These are phyloP conservation scores for Oncorhynchus masou DNA, from an alignment of 2,113 vertebrate genomes.

Conservation along the genomic window DNA sequence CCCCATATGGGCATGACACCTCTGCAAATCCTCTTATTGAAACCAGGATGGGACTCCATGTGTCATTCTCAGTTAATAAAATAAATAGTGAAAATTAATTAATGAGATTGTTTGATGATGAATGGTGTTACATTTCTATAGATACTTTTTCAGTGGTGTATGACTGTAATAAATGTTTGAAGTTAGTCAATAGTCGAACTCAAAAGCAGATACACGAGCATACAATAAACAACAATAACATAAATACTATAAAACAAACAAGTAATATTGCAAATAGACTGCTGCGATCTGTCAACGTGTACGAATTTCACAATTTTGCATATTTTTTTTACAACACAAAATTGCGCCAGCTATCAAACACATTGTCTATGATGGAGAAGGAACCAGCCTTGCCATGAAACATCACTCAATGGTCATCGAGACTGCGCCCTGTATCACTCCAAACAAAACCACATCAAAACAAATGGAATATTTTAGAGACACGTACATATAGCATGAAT, in stretches of 20 bases:
- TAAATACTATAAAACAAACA: not conserved
- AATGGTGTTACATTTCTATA: not conserved
- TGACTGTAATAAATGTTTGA: too few relatives aligned
- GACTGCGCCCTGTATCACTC: conserved; percentile 15
- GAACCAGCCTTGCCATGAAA: not conserved
- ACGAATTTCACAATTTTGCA: too few relatives aligned
- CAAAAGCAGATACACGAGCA: not conserved
- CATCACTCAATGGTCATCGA: not conserved
- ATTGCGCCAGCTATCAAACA: not conserved
- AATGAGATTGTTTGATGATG: not conserved
- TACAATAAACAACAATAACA: too few relatives aligned
- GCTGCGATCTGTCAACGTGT: too few relatives aligned
- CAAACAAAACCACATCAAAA: conserved; percentile 43
- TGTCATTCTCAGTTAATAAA: not conserved
- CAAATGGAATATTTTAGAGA: conserved; percentile 24
- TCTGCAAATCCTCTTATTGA: conserved; percentile 39
- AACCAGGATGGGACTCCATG: conserved; percentile 17
- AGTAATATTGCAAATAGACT: too few relatives aligned
- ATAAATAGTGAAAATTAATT: not conserved
- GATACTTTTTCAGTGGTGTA: not conserved
- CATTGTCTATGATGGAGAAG: too few relatives aligned
- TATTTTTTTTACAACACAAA: not conserved
- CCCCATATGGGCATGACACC: conserved; percentile 74
- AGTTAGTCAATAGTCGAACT: not conserved
- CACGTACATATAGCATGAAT: conserved; percentile 25